phyloP scores from a whole-genome alignment of 2,113 vertebrate genomes.

The Mirounga angustirostris region DNA sequence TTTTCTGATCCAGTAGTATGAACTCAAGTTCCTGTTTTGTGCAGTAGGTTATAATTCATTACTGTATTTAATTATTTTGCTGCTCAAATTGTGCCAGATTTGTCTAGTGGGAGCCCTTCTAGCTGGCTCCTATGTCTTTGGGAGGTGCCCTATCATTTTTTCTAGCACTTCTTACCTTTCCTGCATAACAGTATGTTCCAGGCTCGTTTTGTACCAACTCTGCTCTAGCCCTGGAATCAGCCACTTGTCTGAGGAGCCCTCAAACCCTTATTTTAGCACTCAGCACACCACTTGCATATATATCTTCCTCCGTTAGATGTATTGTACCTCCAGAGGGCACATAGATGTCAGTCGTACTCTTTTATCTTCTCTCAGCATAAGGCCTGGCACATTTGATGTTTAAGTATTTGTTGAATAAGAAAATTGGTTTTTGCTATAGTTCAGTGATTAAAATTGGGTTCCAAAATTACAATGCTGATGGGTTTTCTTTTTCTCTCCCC shows the following conservation, averaged over 20 bases:
- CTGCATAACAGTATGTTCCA: neutral
- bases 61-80: neutral
- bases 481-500: neutral
- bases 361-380: neutral
- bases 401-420: neutral
- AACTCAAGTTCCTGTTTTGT: neutral
- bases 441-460: neutral
- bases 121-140: neutral
- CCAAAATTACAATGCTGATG: conserved; percentile 3
- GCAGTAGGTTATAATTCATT: neutral
- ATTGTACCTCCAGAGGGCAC: neutral
- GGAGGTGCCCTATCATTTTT: neutral
- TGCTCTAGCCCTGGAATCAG: neutral
- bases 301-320: neutral
- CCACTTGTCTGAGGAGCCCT: neutral
- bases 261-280: neutral
- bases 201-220: neutral
- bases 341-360: neutral
- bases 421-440: conserved; percentile 20
- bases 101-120: neutral
- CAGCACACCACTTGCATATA: neutral
- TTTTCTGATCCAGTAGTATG: neutral
- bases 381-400: neutral
- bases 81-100: neutral
- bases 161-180: neutral